A percentile compares a stretch with the other conserved stretches of the same genome.
phyloP scores from a whole-genome alignment of 2,113 vertebrate species.

The Hucho hucho region DNA sequence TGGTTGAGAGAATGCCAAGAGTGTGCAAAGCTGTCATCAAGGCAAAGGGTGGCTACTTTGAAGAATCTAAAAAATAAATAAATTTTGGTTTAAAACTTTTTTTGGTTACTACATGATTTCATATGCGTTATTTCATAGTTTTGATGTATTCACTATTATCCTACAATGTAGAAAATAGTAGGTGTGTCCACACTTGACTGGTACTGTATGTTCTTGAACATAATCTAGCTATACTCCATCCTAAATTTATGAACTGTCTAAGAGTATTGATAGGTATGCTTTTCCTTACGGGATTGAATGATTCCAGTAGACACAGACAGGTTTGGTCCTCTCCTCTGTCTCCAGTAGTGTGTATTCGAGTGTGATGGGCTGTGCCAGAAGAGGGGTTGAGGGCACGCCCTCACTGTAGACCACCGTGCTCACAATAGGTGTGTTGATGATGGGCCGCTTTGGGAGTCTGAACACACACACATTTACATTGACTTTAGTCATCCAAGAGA shows the following conservation, averaged over 20 bases:
- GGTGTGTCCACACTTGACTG: too few species aligned
- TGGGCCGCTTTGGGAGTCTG: constrained; percentile 81
- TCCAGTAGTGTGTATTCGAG: constrained; percentile 81
- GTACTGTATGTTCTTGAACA: too few species aligned
- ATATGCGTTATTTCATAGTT: too few species aligned
- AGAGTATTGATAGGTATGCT: background rate
- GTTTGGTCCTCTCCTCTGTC: constrained; percentile 83
- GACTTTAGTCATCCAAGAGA: background rate
- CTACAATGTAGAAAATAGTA: too few species aligned
- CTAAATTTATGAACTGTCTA: background rate
- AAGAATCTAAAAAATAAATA: too few species aligned
- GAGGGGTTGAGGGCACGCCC: constrained; percentile 45
- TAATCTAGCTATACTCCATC: background rate
- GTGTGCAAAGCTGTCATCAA: too few species aligned
- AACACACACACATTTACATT: constrained; percentile 1
- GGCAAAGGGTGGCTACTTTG: too few species aligned
- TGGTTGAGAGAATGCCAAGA: too few species aligned
- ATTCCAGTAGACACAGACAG: constrained; percentile 89
- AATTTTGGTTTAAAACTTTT: too few species aligned
- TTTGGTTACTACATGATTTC: too few species aligned
- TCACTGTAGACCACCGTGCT: constrained; percentile 77
- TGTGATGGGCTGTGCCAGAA: constrained; percentile 72
- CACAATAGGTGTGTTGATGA: constrained; percentile 86
- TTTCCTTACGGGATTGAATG: constrained; percentile 79
- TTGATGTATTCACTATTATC: too few species aligned